Percentiles rank a stretch among this genome's conserved stretches.
Conservation (phyloP, 2,797 vertebrate genomes). For the Heliangelus exortis region DNA sequence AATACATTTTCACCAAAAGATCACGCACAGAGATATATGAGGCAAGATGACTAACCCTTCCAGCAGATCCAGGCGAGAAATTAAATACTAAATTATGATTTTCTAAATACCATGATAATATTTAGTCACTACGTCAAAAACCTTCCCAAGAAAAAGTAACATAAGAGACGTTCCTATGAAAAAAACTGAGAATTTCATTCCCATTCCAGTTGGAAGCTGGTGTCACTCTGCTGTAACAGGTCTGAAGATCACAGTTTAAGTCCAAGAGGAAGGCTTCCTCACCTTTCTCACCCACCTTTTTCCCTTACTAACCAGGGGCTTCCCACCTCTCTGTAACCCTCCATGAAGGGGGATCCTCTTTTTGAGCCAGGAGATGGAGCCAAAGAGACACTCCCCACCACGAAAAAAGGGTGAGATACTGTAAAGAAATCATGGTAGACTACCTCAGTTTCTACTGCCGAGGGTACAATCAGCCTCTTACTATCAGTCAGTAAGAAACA, state of each 20-base stretch:
- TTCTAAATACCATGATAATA: constrained; percentile 39
- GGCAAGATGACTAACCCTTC: constrained; percentile 35
- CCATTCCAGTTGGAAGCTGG: neutral
- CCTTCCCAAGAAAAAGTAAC: neutral
- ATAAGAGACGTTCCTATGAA: neutral
- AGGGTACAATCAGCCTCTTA: neutral
- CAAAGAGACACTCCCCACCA: constrained; percentile 41
- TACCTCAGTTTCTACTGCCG: neutral
- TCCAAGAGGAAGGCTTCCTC: neutral
- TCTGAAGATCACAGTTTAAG: neutral
- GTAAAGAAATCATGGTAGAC: neutral
- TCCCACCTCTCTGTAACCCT: neutral
- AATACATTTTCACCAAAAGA: constrained; percentile 33
- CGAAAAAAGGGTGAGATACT: neutral
- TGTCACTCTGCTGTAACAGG: neutral
- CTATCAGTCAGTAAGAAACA: neutral
- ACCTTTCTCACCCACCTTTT: neutral
- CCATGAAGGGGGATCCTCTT: neutral
- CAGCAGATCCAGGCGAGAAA: neutral
- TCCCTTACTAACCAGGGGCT: neutral
- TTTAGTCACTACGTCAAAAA: neutral
- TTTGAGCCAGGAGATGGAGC: constrained; percentile 59
- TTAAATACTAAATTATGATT: neutral
- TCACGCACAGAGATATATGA: neutral
- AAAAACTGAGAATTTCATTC: neutral